These are phyloP conservation scores for Ascidia mentula DNA, from an alignment of 23 tunicate species.

Conservation along the genomic window DNA sequence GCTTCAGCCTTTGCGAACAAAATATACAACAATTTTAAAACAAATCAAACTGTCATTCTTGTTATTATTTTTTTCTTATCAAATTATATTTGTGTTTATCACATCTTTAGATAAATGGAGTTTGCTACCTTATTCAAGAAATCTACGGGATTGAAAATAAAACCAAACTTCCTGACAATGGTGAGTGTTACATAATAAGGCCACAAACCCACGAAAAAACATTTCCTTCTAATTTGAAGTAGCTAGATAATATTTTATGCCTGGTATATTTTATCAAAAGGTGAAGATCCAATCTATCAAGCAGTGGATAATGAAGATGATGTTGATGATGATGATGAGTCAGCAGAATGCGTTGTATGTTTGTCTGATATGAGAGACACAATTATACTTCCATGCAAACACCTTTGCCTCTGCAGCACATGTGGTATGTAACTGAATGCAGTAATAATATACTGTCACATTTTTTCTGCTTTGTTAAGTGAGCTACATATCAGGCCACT, in stretches of 20 bases:
- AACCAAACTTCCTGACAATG: neutral
- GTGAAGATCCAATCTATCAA: neutral
- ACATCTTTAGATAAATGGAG: constrained; percentile 77
- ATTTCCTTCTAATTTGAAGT: no score
- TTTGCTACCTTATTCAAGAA: constrained; percentile 90
- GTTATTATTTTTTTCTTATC: no score
- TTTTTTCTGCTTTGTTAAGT: no score
- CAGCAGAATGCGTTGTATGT: constrained; percentile 91
- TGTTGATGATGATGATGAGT: constrained; percentile 59
- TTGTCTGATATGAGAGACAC: constrained; percentile 83
- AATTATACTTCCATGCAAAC: constrained; percentile 89
- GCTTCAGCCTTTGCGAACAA: no score
- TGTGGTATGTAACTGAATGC: no score
- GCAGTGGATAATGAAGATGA: constrained; percentile 42
- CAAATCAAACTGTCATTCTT: no score
- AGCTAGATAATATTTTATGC: no score
- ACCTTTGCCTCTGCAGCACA: constrained; percentile 79
- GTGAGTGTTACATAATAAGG: constrained; percentile 16
- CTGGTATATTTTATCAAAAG: neutral
- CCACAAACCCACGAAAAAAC: no score
- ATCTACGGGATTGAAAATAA: constrained; percentile 97
- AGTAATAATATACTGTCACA: no score
- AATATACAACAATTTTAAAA: no score
- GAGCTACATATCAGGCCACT: no score
- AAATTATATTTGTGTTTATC: no score